Base-by-base conservation (phyloP, 64 coral and sea anemone genomes). In the Montipora efflorescens region DNA sequence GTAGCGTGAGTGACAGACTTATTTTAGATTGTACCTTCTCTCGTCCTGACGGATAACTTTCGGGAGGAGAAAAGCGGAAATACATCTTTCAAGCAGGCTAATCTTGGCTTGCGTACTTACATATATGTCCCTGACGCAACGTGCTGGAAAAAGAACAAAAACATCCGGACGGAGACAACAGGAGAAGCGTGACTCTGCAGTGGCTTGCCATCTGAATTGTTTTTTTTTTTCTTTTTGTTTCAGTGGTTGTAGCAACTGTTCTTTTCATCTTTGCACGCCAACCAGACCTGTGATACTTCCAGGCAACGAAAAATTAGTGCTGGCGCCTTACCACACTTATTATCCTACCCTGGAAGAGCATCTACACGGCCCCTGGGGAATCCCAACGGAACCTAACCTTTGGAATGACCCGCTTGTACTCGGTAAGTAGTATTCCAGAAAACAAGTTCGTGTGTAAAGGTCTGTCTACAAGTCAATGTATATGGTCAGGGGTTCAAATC, bases 371-470 rank as follows among this genome's bases (percentile, higher is more conserved):
- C 81, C 93, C 73, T 94, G 90, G 78, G 97, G 98, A 20, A 80
- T 99, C 11, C 89, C 79, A 12, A 92, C 90, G 10, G 90, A 86
- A 47, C 71, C 89, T 11, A 96, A 99, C 51, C 80, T 94, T 48
- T 99, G 98, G 98, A 96, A 99, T 51, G 94, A 96, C 47, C 98
- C 98, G n/a, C 83, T 99, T 75, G 58, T 99, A n/a, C 90, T 99
- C 19, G 98, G 98, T 99, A 55, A 90, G 97, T 20, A 74, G 9
- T 16, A 14, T 64, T 64, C 61, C 8, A 64, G 61, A 64, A 64
- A 64, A 12, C 11, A 12, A 15, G 14, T 12, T 15, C 61, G 10
- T 36, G 36, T 36, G 36, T 36, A 36, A 36, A 36, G 36, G 36
- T 36, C 36, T 36, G 36, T 36, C 36, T 36, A 36, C 36, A 36